phyloP scores from a whole-genome alignment of 2,888 invertebrate species.

The Sacculina carcini region DNA sequence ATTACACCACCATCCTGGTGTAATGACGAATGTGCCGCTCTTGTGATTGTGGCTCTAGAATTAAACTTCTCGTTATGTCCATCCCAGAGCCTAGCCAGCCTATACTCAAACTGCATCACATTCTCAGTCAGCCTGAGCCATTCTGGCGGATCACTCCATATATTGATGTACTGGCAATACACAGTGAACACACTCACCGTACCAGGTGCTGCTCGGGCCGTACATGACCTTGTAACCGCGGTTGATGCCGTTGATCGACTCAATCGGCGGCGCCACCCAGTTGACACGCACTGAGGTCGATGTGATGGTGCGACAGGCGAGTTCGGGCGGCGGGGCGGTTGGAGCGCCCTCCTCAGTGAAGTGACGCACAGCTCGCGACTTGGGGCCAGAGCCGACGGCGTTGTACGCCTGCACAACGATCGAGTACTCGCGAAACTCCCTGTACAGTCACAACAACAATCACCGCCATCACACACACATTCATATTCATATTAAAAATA shows the following conservation, averaged over 20 bases:
- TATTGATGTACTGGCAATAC: no score
- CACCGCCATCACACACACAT: no score
- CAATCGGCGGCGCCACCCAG: slow-evolving; percentile 78
- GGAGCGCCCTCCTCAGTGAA: slow-evolving; percentile 85
- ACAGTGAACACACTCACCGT: slow-evolving; percentile 41
- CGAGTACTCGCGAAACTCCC: slow-evolving; percentile 83
- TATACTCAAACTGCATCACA: neutral
- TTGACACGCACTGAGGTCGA: slow-evolving; percentile 80
- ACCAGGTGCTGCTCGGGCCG: slow-evolving; percentile 72
- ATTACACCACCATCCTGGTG: no score
- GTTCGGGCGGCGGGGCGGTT: slow-evolving; percentile 62
- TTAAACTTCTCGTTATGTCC: no score
- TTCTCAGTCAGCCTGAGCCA: no score
- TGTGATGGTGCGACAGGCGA: slow-evolving; percentile 70
- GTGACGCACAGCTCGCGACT: slow-evolving; percentile 61
- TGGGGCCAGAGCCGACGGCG: slow-evolving; percentile 72
- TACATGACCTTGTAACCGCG: slow-evolving; percentile 86
- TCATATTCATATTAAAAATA: no score
- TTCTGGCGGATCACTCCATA: no score
- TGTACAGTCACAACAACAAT: no score
- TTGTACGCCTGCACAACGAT: slow-evolving; percentile 86
- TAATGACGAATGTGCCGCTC: no score
- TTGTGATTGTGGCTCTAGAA: no score
- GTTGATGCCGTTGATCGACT: slow-evolving; percentile 75
- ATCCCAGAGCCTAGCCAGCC: no score